phyloP scores from a whole-genome alignment of 2,113 vertebrate genomes.

The Panthera tigris region DNA sequence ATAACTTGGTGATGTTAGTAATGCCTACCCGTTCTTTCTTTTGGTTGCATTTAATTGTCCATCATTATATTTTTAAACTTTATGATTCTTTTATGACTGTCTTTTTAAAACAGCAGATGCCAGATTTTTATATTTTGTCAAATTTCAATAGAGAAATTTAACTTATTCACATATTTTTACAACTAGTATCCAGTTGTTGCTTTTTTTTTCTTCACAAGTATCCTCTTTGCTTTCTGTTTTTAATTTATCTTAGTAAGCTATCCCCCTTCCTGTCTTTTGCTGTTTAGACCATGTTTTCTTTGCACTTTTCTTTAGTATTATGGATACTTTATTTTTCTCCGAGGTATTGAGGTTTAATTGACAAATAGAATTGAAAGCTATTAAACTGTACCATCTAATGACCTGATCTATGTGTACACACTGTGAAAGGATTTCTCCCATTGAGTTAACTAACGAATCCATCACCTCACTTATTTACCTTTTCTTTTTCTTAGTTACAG shows the following conservation, averaged over 20 bases:
- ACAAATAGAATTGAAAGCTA: background rate
- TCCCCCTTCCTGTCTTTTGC: background rate
- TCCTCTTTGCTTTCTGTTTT: background rate
- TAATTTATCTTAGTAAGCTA: background rate
- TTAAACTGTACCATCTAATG: background rate
- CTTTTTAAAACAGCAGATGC: background rate
- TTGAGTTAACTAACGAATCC: background rate
- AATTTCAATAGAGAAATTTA: background rate
- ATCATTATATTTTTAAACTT: background rate
- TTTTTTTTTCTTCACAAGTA: background rate
- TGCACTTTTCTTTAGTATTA: background rate
- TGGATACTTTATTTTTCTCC: background rate
- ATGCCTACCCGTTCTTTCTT: background rate
- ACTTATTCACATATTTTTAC: background rate
- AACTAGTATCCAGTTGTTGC: background rate
- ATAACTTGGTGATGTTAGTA: background rate
- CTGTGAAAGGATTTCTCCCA: background rate
- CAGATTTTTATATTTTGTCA: background rate
- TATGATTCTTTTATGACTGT: background rate
- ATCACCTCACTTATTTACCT: background rate
- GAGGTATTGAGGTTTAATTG: background rate
- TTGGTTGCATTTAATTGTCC: background rate
- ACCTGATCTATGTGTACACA: background rate
- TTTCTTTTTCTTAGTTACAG: background rate
- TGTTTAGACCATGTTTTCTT: background rate